Evolutionary conservation across 2,797 vertebrate species (phyloP), one percentile per base, ranked within the genome.

Genomic region (Falco peregrinus): DNA sequence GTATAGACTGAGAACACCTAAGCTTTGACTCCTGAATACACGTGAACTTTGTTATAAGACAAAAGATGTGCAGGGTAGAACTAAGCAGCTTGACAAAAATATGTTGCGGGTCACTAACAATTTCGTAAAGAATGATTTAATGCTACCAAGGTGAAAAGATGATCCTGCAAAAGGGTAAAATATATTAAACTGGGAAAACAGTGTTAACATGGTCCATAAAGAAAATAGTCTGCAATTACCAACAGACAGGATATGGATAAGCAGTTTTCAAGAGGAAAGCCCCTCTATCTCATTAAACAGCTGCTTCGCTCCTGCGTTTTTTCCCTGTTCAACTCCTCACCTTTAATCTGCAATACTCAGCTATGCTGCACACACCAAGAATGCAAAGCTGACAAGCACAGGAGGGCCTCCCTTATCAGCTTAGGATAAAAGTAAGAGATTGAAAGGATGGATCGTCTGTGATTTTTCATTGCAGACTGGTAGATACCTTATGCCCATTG

Each of bases 301-400:
- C 80, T 94, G 84, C 93, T 95, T 97, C 1, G 0, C 87, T 94
- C 75, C 85, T 86, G 92, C 67, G 95, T 94, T 92, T 93, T 96
- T 95, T 75, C 89, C 73, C 68, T 51, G 45, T 91, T 96, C 95
- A 96, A 96, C 94, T 97, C 96, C 95, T 97, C 95, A 94, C 95
- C 94, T 97, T 96, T 94, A 93, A 96, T 96, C 95, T 90, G 45
- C 90, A 79, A 54, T 83, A 87, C 80, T 88, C 90, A 75, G 78
- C 94, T 88, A 79, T 82, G 95, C 90, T 77, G 94, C 93, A 81
- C 80, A 73, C 87, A 94, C 92, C 84, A 95, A 89, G 92, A 95
- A 95, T 82, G 85, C 86, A 92, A 94, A 94, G 93, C 93, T 89
- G 93, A 92, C 95, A 95, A 94, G 94, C 93, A 24, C 25, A 61